Conservation (phyloP, 2,113 vertebrate species). For the Seriola quinqueradiata region DNA sequence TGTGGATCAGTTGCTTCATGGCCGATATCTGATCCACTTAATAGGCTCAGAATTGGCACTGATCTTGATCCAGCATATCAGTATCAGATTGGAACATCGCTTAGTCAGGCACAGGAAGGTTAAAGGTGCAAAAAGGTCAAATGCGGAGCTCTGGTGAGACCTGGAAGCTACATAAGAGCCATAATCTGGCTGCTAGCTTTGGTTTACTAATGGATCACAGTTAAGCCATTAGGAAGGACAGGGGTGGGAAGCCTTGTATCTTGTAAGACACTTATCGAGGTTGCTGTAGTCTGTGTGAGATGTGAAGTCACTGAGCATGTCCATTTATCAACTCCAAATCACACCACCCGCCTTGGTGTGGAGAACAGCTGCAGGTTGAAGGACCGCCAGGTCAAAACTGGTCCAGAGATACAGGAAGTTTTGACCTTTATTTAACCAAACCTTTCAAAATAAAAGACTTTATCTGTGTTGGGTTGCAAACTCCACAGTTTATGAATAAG, state of each 20-base stretch:
- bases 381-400: conserved; percentile 4
- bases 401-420: conserved; percentile 16
- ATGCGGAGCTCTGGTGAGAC: neutral
- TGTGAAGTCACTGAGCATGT: conserved; percentile 39
- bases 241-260: conserved; percentile 5
- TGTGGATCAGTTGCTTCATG: neutral
- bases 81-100: neutral
- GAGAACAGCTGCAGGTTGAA: conserved; percentile 39
- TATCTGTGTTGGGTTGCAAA: neutral
- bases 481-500: neutral
- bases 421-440: conserved; percentile 25
- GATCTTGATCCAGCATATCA: neutral
- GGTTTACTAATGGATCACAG: conserved; percentile 52
- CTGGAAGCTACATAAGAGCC: conserved; percentile 9
- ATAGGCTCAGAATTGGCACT: neutral
- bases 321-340: conserved; percentile 49
- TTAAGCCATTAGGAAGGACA: conserved; percentile 40
- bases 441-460: conserved; percentile 47
- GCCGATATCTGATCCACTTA: too few relatives aligned
- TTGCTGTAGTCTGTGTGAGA: conserved; percentile 21
- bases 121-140: conserved; percentile 20
- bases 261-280: conserved; percentile 10
- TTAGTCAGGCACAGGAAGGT: conserved; percentile 3
- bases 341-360: conserved; percentile 6
- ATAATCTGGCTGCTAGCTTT: conserved; percentile 30